Percentiles rank a stretch among this genome's conserved stretches.
These are phyloP conservation scores for Dendrocincla fuliginosa DNA, from an alignment of 2,797 vertebrate species.

Conservation along the genomic window DNA sequence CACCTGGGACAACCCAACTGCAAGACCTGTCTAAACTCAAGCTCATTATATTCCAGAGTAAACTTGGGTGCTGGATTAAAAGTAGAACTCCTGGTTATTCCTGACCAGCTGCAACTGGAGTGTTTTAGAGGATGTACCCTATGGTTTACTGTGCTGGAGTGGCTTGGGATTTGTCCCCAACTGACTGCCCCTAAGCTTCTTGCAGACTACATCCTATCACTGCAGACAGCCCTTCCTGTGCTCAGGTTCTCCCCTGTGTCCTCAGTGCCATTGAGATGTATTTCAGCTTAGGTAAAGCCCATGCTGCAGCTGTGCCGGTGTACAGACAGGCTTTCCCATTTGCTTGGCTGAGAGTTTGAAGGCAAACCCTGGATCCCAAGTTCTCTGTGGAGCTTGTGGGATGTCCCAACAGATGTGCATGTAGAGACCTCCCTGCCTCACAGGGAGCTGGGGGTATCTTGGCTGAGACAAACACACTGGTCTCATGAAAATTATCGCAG, in stretches of 20 bases:
- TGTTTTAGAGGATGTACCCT: neutral
- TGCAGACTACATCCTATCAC: neutral
- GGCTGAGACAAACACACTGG: neutral
- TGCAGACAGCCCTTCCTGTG: neutral
- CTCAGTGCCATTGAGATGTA: neutral
- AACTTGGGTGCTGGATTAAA: neutral
- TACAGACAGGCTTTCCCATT: accelerated
- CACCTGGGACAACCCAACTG: neutral
- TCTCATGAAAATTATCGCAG: neutral
- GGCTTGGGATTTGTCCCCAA: neutral
- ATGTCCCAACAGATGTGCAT: neutral
- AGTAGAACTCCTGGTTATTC: neutral
- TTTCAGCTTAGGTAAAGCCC: neutral
- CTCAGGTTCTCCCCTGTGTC: neutral
- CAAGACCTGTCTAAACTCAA: neutral
- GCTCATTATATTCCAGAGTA: neutral
- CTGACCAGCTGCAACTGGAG: neutral
- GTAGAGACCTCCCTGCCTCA: neutral
- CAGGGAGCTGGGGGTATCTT: neutral
- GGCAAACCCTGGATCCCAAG: neutral
- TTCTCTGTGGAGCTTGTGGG: neutral
- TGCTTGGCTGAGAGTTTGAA: neutral
- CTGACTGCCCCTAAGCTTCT: neutral
- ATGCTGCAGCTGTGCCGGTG: accelerated
- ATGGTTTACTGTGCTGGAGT: neutral